Base-by-base conservation (phyloP, 2,797 vertebrate genomes). In the Lithobates pipiens region DNA sequence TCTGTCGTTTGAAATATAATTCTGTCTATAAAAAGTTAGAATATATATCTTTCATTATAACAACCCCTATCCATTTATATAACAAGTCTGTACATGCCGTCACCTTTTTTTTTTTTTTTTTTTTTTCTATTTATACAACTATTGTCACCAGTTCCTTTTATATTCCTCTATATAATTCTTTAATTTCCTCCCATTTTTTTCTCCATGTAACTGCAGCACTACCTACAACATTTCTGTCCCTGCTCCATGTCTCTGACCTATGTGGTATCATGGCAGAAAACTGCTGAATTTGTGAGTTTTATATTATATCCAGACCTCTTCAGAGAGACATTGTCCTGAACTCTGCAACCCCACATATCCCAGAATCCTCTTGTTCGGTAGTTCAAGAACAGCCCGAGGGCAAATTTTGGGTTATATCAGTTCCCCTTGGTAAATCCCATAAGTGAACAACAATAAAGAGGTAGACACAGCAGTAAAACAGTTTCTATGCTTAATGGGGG, bases 261-360 rank as follows among this genome's bases (percentile, higher is more conserved):
- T 69, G 61, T 32, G 65, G n/a, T 68, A 67, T 63, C 73, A 39
- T 50, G 68, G 83, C 42, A 34, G 61, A 46, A 85, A 80, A 80
- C 29, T n/a, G 78, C 78, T 71, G 75, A 86, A 80, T 72, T 83
- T 73, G 68, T 63, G 39, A 69, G 85, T 72, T 86, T 73, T 39
- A 74, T 32, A 86, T 67, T 46, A 77, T 76, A 77, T 77, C 68
- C 75, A 63, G 82, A 86, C 77, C 54, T 57, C 70, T 79, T 79
- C 70, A 85, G 76, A 85, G 83, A 74, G 76, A 67, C 76, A 82
- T 82, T 77, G 68, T 57, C 39, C 46, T 83, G 85, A 83, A 83
- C 80, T 78, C 32, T 78, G 70, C 76, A 83, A 80, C 81, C 76
- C 42, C 5, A 87, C 71, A 83, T 83, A 46, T 83, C 81, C 85